Evolutionary conservation across 2,888 invertebrate species (phyloP).

Genomic region (Troilus luridus): DNA sequence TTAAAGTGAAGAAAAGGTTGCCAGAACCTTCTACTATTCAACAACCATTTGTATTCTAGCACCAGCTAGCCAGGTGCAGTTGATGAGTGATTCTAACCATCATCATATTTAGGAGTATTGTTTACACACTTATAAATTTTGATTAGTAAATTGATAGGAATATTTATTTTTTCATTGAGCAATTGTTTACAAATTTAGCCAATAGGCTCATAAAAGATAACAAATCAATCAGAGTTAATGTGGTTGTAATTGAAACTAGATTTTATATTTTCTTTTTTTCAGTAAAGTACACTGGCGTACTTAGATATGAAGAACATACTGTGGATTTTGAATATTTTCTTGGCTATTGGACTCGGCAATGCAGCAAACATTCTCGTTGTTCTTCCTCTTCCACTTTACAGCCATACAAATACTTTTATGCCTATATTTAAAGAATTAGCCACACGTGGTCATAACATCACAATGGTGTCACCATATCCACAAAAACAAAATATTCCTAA

Average conservation of each 20-base stretch:
- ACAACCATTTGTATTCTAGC: no score
- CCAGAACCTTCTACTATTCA: no score
- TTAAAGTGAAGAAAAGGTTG: no score
- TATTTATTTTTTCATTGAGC: no score
- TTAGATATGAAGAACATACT: not conserved
- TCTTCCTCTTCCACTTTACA: slow-evolving; percentile 62
- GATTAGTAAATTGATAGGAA: no score
- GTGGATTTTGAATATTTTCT: not conserved
- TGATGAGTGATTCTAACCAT: no score
- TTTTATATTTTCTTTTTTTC: not conserved
- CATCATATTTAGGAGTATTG: no score
- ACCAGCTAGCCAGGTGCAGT: no score
- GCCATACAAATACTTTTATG: slow-evolving; percentile 63
- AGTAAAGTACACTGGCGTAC: not conserved
- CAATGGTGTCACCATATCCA: slow-evolving; percentile 61
- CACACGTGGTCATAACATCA: slow-evolving; percentile 63
- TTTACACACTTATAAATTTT: no score
- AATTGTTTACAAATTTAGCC: not conserved
- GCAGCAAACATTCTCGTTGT: slow-evolving; percentile 58
- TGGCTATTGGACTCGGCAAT: not conserved
- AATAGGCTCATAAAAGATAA: not conserved
- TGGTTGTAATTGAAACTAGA: no score
- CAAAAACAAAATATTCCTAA: slow-evolving; percentile 59
- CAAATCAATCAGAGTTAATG: no score
- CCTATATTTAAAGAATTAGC: slow-evolving; percentile 64